These are phyloP conservation scores for Muschampia plurimacula DNA, from an alignment of 2,888 invertebrate genomes.

Conservation along the genomic window DNA sequence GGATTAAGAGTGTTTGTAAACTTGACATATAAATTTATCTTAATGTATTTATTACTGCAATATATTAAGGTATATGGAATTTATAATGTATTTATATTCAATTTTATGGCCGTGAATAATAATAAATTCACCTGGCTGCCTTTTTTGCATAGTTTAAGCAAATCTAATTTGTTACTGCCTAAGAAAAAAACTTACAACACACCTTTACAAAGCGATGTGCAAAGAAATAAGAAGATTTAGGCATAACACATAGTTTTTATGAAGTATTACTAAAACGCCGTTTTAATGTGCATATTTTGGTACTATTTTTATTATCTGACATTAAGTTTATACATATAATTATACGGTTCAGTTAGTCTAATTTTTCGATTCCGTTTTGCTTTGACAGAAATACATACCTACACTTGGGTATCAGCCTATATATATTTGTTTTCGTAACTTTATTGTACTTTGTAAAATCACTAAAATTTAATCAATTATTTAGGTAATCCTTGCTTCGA, in stretches of 20 bases:
- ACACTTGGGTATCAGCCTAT: too few species aligned
- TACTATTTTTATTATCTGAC: neutral
- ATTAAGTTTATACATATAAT: too few species aligned
- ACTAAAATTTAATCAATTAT: neutral
- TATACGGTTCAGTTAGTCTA: too few species aligned
- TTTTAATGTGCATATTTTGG: neutral
- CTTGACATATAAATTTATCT: conserved; percentile 9
- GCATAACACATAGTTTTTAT: neutral
- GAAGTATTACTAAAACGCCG: neutral
- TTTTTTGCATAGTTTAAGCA: conserved; percentile 24
- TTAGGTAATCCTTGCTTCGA: neutral
- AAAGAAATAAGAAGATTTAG: conserved; percentile 9
- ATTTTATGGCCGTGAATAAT: conserved; percentile 12
- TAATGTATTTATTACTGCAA: conserved; percentile 9
- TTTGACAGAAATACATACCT: too few species aligned
- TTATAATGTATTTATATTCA: neutral
- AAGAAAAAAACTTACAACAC: conserved; percentile 13
- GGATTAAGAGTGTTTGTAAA: neutral
- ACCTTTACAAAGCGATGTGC: conserved; percentile 4
- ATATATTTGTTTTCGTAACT: neutral
- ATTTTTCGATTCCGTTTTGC: too few species aligned
- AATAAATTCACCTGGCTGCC: conserved; percentile 16
- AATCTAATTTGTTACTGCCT: conserved; percentile 12
- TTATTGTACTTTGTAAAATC: neutral
- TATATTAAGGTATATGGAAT: neutral